Percentiles rank a stretch among this genome's conserved stretches.
Evolutionary conservation across 2,113 vertebrate species (phyloP).

Genomic region (Tachycineta bicolor): DNA sequence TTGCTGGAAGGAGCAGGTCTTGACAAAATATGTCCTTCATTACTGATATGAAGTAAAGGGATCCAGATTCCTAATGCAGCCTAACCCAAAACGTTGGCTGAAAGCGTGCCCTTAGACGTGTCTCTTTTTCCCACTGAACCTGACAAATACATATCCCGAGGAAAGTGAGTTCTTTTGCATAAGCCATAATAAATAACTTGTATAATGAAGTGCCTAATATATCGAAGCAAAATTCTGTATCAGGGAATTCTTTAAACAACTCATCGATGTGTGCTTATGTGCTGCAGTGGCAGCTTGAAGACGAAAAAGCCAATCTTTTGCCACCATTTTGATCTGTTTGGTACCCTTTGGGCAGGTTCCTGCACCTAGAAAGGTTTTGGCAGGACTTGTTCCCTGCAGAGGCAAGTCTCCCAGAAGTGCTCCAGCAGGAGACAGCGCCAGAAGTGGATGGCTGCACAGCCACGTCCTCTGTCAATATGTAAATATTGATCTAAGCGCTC

Average conservation of each 20-base stretch:
- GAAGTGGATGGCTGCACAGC: background rate
- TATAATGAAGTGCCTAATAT: constrained; percentile 43
- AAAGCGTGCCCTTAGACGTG: background rate
- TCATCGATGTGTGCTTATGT: background rate
- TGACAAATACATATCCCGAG: background rate
- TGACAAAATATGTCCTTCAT: background rate
- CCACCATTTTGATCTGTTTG: background rate
- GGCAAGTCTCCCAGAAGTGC: background rate
- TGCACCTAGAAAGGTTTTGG: background rate
- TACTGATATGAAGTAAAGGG: background rate
- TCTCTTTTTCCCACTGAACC: background rate
- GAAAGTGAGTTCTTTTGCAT: background rate
- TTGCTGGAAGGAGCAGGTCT: background rate
- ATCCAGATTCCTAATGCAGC: background rate
- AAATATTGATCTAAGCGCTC: constrained; percentile 68
- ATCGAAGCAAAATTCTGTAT: background rate
- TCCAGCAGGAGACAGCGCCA: background rate
- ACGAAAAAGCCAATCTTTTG: background rate
- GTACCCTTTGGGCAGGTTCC: background rate
- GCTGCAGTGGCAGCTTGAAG: background rate
- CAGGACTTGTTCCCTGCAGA: background rate
- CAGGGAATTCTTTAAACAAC: constrained; percentile 11
- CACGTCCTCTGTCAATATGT: constrained; percentile 74
- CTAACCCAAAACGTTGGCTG: background rate
- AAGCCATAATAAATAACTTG: constrained; percentile 39